A percentile compares a stretch with the other conserved stretches of the same genome.
These are phyloP conservation scores for Garrulus glandarius DNA, from an alignment of 2,797 vertebrate species.

Conservation along the genomic window DNA sequence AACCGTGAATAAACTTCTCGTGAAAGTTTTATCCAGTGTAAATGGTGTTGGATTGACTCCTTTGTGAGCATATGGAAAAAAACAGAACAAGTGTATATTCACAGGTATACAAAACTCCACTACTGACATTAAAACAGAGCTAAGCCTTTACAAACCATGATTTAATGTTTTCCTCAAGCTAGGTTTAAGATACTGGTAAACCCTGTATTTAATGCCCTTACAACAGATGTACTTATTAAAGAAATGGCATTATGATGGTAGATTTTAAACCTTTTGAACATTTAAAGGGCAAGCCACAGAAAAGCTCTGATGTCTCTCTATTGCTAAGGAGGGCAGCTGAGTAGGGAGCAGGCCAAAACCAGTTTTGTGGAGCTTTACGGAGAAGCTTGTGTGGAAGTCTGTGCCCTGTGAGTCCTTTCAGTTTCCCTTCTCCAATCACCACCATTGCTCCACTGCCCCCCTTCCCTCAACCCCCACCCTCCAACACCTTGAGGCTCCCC, in stretches of 20 bases:
- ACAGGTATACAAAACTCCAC: not conserved
- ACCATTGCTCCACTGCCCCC: not conserved
- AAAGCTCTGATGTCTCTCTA: not conserved
- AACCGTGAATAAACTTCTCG: not conserved
- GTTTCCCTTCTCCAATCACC: not conserved
- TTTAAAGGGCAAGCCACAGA: not conserved
- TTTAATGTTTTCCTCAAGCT: not conserved
- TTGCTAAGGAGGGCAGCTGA: not conserved
- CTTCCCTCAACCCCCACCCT: not conserved
- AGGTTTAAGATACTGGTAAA: not conserved
- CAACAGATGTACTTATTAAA: not conserved
- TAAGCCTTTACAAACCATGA: not conserved
- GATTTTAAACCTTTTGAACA: not conserved
- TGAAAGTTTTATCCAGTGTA: not conserved
- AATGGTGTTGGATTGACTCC: not conserved
- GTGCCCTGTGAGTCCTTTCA: not conserved
- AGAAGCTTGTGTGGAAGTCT: not conserved
- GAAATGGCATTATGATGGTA: not conserved
- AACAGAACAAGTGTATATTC: accelerated
- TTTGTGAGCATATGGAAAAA: not conserved
- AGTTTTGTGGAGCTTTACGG: not conserved
- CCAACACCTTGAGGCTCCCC: not conserved
- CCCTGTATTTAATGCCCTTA: not conserved
- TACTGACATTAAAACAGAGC: not conserved
- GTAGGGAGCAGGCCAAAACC: not conserved